Evolutionary conservation across 2,797 vertebrate species (phyloP).

Genomic region (Phoeniculus purpureus): DNA sequence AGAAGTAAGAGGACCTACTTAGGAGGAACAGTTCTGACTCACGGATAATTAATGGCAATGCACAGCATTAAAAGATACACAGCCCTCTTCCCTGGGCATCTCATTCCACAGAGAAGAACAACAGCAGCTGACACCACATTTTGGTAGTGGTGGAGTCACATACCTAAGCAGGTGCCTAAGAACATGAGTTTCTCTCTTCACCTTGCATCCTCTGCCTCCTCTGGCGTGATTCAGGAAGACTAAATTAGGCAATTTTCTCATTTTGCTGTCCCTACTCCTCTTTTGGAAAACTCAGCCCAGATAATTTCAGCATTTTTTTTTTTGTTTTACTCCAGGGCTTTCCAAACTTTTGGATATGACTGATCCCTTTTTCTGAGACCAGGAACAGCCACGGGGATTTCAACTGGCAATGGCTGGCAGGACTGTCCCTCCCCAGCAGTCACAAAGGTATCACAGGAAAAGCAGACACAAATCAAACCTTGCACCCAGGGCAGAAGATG

Average conservation of each 20-base stretch:
- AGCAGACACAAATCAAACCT: rapidly evolving
- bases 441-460: not conserved
- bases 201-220: not conserved
- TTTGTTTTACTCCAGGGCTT: rapidly evolving
- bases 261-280: not conserved
- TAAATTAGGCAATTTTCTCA: not conserved
- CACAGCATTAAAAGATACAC: not conserved
- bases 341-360: not conserved
- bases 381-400: not conserved
- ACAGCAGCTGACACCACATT: not conserved
- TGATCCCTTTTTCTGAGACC: not conserved
- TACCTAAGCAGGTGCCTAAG: not conserved
- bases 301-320: not conserved
- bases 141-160: not conserved
- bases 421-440: not conserved
- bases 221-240: not conserved
- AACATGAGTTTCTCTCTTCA: not conserved
- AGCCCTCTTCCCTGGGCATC: not conserved
- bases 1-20: constrained; percentile 7
- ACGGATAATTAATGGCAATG: constrained; percentile 22
- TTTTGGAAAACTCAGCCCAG: not conserved
- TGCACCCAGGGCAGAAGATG: rapidly evolving
- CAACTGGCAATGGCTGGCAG: not conserved
- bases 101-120: not conserved
- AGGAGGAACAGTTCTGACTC: constrained; percentile 9